A percentile compares a stretch with the other conserved stretches of the same genome.
Evolutionary conservation across 2,888 invertebrate genomes (phyloP).

Genomic region (Malthinus flaveolus): DNA sequence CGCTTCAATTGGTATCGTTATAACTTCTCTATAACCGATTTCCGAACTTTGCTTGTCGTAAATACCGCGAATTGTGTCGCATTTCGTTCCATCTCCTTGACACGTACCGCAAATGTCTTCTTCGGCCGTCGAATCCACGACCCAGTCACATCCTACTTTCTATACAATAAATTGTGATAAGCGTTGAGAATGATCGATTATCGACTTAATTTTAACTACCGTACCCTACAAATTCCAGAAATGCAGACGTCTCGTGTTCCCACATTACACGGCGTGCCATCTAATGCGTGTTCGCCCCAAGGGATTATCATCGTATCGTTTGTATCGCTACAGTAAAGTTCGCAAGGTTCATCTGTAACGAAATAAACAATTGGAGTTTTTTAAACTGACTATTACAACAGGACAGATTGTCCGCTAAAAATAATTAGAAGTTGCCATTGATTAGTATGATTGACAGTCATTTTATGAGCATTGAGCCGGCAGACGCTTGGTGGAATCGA

Average conservation of each 20-base stretch:
- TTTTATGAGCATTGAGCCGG: too few relatives aligned
- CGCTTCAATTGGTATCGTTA: slow-evolving; percentile 76
- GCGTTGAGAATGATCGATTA: background rate
- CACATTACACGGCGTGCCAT: slow-evolving; percentile 84
- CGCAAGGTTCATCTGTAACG: slow-evolving; percentile 72
- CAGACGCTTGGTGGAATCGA: too few relatives aligned
- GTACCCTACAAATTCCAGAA: slow-evolving; percentile 71
- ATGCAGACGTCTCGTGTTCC: slow-evolving; percentile 87
- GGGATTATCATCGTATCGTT: slow-evolving; percentile 75
- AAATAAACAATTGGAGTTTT: too few relatives aligned
- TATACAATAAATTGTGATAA: slow-evolving; percentile 55
- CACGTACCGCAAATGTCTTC: slow-evolving; percentile 88
- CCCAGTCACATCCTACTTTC: slow-evolving; percentile 92
- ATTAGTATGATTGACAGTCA: too few relatives aligned
- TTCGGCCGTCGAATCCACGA: slow-evolving; percentile 74
- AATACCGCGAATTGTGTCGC: slow-evolving; percentile 68
- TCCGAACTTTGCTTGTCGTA: slow-evolving; percentile 56
- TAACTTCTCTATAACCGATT: slow-evolving; percentile 64
- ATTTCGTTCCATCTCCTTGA: slow-evolving; percentile 80
- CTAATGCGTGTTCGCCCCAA: slow-evolving; percentile 73
- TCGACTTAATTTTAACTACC: slow-evolving; percentile 54
- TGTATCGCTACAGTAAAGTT: slow-evolving; percentile 78
- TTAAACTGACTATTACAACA: too few relatives aligned
- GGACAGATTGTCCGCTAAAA: too few relatives aligned
- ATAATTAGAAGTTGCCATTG: too few relatives aligned